Evolutionary conservation across 1,140 invertebrate species (phyloP), one percentile per base, ranked within the genome.

Genomic region (Aporrectodea caliginosa): DNA sequence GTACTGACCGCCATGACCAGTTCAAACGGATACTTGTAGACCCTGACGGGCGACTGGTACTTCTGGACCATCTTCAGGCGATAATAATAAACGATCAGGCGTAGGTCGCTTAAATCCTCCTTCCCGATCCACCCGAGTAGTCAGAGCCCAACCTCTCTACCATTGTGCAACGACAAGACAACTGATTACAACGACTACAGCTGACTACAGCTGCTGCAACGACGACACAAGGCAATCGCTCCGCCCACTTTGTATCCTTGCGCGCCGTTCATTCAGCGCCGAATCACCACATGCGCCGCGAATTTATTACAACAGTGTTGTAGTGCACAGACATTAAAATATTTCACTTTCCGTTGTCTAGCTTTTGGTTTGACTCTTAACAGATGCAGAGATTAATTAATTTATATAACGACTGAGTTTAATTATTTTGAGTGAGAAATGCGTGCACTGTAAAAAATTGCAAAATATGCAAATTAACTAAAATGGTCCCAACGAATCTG

Each of bases 21-120:
- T 88, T 98, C 95, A 88, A 98, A 98, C 35, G 96, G 94, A 88
- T 95, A 93, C 90, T 98, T 98, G 90, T 98, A 98, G 78, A 98
- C 94, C 90, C 96, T 92, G 1, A 98, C 93, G 82, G 96, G 95
- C 79, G 94, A 96, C 86, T 96, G 94, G 89, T 97, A 98, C 87
- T 96, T 95, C 89, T 98, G 96, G 84, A 98, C 96, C 96, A 98
- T 98, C 16, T 16, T 72, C n/a, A n/a, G 58, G 14, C 58, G 14
- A n/a, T n/a, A 14, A 16, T n/a, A n/a, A 16, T n/a, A n/a, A 68
- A 68, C 14, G 58, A 16, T 68, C 58, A n/a, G n/a, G 14, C 14
- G 14, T 68, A 16, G 58, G 58, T 68, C 14, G 58, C 14, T 16
- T n/a, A 16, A 68, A 16, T 68, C 58, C n/a, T 68, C 58, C 69